Percentiles rank a stretch among this genome's conserved stretches.
Evolutionary conservation across 2,888 invertebrate genomes (phyloP).

Genomic region (Mesochorus sp.): DNA sequence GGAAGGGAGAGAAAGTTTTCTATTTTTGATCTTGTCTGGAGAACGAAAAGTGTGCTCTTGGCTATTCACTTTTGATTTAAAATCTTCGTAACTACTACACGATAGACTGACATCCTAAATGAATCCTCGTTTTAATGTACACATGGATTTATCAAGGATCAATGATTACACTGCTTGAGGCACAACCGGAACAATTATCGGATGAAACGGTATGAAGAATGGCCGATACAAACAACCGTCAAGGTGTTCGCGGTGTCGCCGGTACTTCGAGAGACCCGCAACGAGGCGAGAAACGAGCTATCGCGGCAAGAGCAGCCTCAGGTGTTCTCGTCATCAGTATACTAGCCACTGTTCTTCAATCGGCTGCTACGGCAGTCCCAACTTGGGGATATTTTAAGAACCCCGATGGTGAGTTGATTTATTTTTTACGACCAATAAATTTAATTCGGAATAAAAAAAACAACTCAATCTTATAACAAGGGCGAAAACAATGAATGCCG

Average conservation of each 20-base stretch:
- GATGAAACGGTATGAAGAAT: slow-evolving; percentile 80
- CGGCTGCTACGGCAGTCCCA: slow-evolving; percentile 92
- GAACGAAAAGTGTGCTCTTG: slow-evolving; percentile 9
- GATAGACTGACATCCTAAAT: no score
- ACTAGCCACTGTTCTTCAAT: slow-evolving; percentile 88
- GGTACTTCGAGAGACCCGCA: slow-evolving; percentile 76
- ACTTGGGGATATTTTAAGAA: slow-evolving; percentile 94
- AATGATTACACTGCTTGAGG: slow-evolving; percentile 19
- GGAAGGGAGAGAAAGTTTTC: slow-evolving; percentile 65
- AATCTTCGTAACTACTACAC: not conserved
- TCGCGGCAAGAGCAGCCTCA: slow-evolving; percentile 81
- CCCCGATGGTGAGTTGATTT: slow-evolving; percentile 85
- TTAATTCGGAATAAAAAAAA: not conserved
- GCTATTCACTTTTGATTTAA: not conserved
- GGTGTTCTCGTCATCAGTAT: slow-evolving; percentile 77
- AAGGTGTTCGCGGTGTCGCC: slow-evolving; percentile 77
- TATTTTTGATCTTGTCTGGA: slow-evolving; percentile 48
- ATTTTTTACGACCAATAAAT: no score
- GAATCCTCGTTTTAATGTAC: no score
- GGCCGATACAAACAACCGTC: slow-evolving; percentile 80
- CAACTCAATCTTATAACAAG: not conserved
- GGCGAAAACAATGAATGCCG: not conserved
- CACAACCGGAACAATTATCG: slow-evolving; percentile 50
- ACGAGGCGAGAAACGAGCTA: slow-evolving; percentile 76
- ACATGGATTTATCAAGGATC: no score